Evolutionary conservation across 2,797 vertebrate genomes (phyloP), one percentile per base, ranked within the genome.

Genomic region (Acipenser transmontanus): DNA sequence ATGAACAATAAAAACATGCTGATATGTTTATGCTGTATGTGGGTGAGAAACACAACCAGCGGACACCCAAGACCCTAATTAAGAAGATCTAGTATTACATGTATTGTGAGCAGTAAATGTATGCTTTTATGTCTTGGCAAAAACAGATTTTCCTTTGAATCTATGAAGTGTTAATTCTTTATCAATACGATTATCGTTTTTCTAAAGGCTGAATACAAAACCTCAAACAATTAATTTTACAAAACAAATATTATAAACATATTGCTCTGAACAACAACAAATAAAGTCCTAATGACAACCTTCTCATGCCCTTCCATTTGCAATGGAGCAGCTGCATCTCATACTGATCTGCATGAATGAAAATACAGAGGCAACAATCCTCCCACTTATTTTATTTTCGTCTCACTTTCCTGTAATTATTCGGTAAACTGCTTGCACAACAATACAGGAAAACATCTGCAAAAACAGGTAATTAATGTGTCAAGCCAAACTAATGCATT

Each of bases 371-470:
- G 87, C 66, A 72, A 91, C 86, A 91, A 91, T 84, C 91, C 90
- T 89, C 91, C 91, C 90, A 88, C 91, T 92, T 91, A 84, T 89
- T 92, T 93, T 93, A 92, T 94, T 93, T 93, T 92, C 92, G 90
- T 93, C 90, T 89, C 88, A 93, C 90, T 92, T 91, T 93, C 89
- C 91, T 85, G 85, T 90, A 93, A 93, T 93, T 93, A 93, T 92
- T 92, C 89, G 86, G 91, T 90, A 93, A 93, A 93, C 93, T 91
- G 92, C 88, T 89, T 86, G 85, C 83, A 91, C 91, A 95, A 97
- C 95, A 95, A 96, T 95, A 92, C 92, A 85, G 86, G 82, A 88
- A 93, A 96, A 96, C 96, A 98, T 96, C 94, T 98, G 95, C 91
- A 91, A 91, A 94, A 91, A 93, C 90, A 94, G 92, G 93, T 97